Conservation (phyloP, 37 sponge, comb jelly and placozoan genomes). For the Ephydatia muelleri region DNA sequence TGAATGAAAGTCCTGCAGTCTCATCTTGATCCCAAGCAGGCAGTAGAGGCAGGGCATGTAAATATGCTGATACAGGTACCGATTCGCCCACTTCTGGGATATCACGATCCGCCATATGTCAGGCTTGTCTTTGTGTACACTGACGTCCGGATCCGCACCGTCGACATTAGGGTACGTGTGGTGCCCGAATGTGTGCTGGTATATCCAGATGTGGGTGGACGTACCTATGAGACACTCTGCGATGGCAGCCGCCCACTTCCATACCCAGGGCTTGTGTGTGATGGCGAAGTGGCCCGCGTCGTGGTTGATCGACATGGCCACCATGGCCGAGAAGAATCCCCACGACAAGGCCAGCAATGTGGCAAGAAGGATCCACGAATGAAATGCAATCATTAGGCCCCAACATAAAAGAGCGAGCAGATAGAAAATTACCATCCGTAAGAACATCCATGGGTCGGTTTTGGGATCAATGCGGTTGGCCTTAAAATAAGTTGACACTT, state of each 20-base stretch:
- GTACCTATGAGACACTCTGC: not conserved
- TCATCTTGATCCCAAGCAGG: conserved; percentile 29
- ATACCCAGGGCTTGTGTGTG: conserved; percentile 40
- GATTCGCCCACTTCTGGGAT: conserved; percentile 35
- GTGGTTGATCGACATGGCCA: conserved; percentile 25
- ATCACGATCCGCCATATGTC: conserved; percentile 37
- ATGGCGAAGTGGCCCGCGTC: conserved; percentile 36
- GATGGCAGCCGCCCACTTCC: conserved; percentile 8
- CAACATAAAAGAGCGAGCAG: not conserved
- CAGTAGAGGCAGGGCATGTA: conserved; percentile 47
- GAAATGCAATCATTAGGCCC: not conserved
- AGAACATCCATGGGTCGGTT: not conserved
- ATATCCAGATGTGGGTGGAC: conserved; percentile 9
- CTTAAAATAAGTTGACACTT: conserved; percentile 29
- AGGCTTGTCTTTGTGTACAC: conserved; percentile 8
- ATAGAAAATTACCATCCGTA: not conserved
- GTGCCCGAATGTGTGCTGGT: conserved; percentile 51
- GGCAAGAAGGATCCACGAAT: not conserved
- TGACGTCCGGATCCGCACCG: conserved; percentile 49
- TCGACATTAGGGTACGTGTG: conserved; percentile 51
- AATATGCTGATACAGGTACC: conserved; percentile 47
- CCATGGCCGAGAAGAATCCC: conserved; percentile 18
- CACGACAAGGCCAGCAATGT: not conserved
- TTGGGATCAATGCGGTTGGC: conserved; percentile 28
- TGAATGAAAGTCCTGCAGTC: conserved; percentile 36